Percentiles rank a stretch among this genome's conserved stretches.
Conservation (phyloP, 2,888 invertebrate genomes). For the Oscheius myriophilus region DNA sequence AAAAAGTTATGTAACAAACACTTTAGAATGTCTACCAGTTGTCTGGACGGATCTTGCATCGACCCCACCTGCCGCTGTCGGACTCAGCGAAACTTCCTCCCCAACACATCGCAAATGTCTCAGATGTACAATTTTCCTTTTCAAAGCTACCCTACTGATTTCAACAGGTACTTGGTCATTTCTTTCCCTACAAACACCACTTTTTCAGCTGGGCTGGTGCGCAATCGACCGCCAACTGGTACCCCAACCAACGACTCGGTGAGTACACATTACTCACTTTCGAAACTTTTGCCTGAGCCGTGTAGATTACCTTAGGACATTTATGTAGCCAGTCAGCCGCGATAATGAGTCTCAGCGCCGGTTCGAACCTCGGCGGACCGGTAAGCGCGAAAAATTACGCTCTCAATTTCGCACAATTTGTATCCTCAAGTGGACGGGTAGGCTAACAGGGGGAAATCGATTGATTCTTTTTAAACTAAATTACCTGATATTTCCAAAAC, state of each 20-base stretch:
- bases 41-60: constrained; percentile 27
- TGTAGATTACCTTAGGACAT: constrained; percentile 21
- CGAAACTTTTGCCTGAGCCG: neutral
- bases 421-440: constrained; percentile 15
- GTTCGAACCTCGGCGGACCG: constrained; percentile 24
- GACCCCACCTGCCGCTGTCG: constrained; percentile 29
- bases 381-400: constrained; percentile 27
- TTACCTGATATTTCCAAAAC: no score
- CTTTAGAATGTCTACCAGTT: constrained; percentile 37
- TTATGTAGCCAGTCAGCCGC: constrained; percentile 5
- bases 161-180: constrained; percentile 1
- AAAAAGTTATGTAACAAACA: no score
- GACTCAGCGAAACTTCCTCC: constrained; percentile 24
- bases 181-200: neutral
- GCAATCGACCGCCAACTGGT: constrained; percentile 29
- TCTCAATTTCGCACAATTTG: constrained; percentile 34
- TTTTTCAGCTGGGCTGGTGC: constrained; percentile 24
- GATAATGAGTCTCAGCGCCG: constrained; percentile 25
- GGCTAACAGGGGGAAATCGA: constrained; percentile 10
- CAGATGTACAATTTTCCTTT: constrained; percentile 22
- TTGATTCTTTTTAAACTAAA: neutral
- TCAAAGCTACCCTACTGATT: constrained; percentile 10
- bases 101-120: constrained; percentile 28
- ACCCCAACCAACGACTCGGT: constrained; percentile 23
- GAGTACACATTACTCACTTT: constrained; percentile 13